Evolutionary conservation across 1,140 invertebrate genomes (phyloP).

Genomic region (Anastatus disparis): DNA sequence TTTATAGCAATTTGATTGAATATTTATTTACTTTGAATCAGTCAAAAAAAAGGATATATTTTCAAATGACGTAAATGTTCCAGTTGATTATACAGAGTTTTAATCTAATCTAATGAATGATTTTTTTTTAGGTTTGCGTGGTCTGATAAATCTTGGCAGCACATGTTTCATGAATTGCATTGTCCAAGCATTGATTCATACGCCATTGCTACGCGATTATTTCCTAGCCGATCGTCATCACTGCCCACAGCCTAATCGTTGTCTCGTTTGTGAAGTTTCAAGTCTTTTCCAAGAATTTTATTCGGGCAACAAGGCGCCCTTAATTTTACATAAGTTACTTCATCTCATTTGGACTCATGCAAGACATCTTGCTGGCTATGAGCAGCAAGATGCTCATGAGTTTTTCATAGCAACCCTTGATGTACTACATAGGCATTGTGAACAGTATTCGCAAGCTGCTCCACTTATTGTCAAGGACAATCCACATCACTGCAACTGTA

Average conservation of each 20-base stretch:
- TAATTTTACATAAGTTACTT: slow-evolving; percentile 88
- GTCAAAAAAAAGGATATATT: no score
- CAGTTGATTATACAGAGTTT: no score
- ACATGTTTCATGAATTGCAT: slow-evolving; percentile 99
- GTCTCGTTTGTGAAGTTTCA: slow-evolving; percentile 94
- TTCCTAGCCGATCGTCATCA: slow-evolving; percentile 93
- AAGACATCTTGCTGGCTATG: slow-evolving; percentile 93
- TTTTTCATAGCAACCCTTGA: slow-evolving; percentile 97
- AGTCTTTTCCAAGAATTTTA: slow-evolving; percentile 93
- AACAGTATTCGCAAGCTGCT: slow-evolving; percentile 74
- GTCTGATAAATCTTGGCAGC: slow-evolving; percentile 95
- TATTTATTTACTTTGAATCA: no score
- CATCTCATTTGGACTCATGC: slow-evolving; percentile 98
- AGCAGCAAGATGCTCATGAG: slow-evolving; percentile 99
- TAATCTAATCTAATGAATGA: no score
- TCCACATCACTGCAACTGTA: slow-evolving; percentile 90
- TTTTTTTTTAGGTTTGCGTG: slow-evolving; percentile 81
- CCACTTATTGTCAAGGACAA: slow-evolving; percentile 66
- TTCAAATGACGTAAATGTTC: no score
- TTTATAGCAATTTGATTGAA: no score
- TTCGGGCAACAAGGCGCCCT: slow-evolving; percentile 85
- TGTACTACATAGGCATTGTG: slow-evolving; percentile 87
- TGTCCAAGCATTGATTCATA: slow-evolving; percentile 94
- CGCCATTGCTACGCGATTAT: slow-evolving; percentile 92
- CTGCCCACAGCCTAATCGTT: slow-evolving; percentile 78